Base-by-base conservation (phyloP, 2,888 invertebrate genomes). In the Cheilosia urbana region DNA sequence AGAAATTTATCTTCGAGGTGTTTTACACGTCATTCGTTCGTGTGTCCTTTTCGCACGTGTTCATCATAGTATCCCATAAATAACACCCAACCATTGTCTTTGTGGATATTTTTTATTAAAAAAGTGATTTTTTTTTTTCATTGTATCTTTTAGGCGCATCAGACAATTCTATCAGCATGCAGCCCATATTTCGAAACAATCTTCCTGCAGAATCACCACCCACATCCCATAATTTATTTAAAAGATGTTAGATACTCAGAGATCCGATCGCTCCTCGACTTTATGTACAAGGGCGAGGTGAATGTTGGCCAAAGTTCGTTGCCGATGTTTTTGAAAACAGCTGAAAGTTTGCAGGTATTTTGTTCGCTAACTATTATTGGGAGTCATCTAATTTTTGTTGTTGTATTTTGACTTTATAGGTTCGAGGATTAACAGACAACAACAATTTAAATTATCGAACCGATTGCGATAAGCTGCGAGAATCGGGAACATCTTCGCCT, bases 131-230 rank as follows among this genome's bases (percentile, higher is more conserved):
- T 71, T 58, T 40, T 9, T 53, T 71, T 58, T 9, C 9, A 45
- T 62, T 62, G 0, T 51, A 49, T 27, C 42, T 71, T 95, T 88
- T 93, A 96, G 95, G 98, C 98, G 91, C 98, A 98, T 93, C 97
- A 97, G 93, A 97, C 97, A 89, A 97, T 98, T 93, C 94, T 98
- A 89, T 97, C 97, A 87, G 98, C 97, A 90, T 98, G 97, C 93
- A 97, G 97, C 93, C 97, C 97, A 88, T 98, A 97, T 94, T 98
- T 98, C 93, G 97, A 98, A 94, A 96, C 94, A 92, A 96, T 97
- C 93, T 97, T 97, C 93, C 94, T 97, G 91, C 96, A 96, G 93
- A 97, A 97, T 92, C 94, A 94, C 89, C 97, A 97, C 93, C 97
- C 97, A 90, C 97, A 97, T 93, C 97, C 97, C 84, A 97, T 97